A percentile compares a stretch with the other conserved stretches of the same genome.
phyloP scores from a whole-genome alignment of 2,888 invertebrate species.

The Ornithoptera alexandrae region DNA sequence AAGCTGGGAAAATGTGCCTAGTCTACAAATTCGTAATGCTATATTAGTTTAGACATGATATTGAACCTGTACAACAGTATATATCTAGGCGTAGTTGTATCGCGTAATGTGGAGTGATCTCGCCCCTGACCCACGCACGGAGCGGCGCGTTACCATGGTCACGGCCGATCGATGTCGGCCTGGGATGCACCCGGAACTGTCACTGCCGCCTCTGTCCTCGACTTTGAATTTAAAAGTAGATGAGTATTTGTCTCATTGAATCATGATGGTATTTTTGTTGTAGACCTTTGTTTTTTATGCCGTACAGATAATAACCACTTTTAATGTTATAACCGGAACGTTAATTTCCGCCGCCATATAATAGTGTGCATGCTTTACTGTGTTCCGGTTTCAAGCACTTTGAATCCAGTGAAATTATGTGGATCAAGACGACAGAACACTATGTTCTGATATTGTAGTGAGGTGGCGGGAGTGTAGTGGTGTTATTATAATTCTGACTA shows the following conservation, averaged over 20 bases:
- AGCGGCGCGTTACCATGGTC: constrained; percentile 67
- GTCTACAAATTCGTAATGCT: background rate
- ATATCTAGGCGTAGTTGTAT: constrained; percentile 18
- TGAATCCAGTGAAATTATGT: no score
- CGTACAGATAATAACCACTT: background rate
- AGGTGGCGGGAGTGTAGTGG: no score
- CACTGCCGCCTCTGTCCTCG: constrained; percentile 12
- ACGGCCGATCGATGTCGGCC: constrained; percentile 66
- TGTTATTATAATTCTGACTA: no score
- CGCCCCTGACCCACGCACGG: constrained; percentile 72
- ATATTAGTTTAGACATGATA: background rate
- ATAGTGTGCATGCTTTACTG: no score
- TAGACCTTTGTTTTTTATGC: background rate
- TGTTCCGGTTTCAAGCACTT: no score
- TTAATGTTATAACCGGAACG: background rate
- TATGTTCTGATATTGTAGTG: no score
- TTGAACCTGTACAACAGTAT: background rate
- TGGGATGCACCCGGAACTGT: constrained; percentile 62
- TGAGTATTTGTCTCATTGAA: background rate
- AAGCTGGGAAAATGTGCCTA: background rate
- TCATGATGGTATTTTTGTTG: background rate
- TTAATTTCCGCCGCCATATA: no score
- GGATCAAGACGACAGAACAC: no score
- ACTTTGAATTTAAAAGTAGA: constrained; percentile 14
- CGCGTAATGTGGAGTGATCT: constrained; percentile 31